Percentiles rank a stretch among this genome's conserved stretches.
phyloP scores from a whole-genome alignment of 2,113 vertebrate species.

The Drymodes brunneopygia region DNA sequence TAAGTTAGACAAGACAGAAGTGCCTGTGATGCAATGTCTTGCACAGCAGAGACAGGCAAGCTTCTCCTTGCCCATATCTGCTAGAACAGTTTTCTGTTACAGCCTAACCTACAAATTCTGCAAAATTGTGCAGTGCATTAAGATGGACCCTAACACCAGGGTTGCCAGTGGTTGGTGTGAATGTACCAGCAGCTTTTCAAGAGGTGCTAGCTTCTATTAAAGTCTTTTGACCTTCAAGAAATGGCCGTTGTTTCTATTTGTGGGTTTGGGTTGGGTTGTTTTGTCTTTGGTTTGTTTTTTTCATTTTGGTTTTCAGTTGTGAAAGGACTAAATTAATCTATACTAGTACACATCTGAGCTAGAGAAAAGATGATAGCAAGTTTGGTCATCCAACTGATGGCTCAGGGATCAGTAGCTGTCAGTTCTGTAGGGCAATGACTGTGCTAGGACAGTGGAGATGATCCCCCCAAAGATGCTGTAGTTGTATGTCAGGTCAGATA shows the following conservation, averaged over 20 bases:
- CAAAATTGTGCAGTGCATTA: neutral
- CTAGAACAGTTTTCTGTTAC: neutral
- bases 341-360: neutral
- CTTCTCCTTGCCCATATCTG: neutral
- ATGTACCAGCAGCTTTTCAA: neutral
- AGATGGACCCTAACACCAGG: neutral
- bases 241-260: neutral
- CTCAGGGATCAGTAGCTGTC: neutral
- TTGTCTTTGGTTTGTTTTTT: neutral
- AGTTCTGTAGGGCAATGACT: neutral
- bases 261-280: neutral
- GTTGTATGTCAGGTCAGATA: neutral
- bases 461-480: neutral
- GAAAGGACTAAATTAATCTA: neutral
- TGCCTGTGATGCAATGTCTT: neutral
- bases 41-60: neutral
- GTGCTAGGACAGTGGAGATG: neutral
- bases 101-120: neutral
- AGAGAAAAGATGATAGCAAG: neutral
- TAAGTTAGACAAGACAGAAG: neutral
- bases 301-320: neutral
- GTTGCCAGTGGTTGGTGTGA: accelerated
- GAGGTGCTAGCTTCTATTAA: neutral
- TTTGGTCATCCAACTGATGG: neutral
- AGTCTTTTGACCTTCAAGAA: neutral